These are phyloP conservation scores for Strongylocentrotus purpuratus DNA, from an alignment of 35 echinoderm and acorn worm genomes.

Conservation along the genomic window DNA sequence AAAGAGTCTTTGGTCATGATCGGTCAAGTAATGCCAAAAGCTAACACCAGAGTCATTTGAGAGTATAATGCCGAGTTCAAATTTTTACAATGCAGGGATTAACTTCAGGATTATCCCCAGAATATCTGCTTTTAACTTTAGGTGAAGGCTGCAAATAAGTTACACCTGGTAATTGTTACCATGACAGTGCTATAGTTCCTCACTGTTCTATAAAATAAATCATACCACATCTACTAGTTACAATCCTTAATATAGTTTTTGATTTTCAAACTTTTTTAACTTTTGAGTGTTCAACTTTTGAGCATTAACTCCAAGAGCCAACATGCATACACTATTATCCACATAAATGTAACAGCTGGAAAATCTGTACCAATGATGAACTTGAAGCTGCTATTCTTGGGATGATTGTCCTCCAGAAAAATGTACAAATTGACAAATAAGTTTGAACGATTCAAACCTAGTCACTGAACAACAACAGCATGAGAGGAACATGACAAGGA, in stretches of 20 bases:
- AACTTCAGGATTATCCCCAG: not conserved
- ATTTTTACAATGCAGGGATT: not conserved
- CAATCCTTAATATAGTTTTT: too few relatives aligned
- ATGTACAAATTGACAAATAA: constrained; percentile 19
- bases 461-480: not conserved
- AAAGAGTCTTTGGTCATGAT: not conserved
- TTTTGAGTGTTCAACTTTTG: too few relatives aligned
- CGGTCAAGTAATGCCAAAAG: not conserved
- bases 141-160: too few relatives aligned
- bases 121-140: not conserved
- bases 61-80: not conserved
- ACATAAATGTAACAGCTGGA: not conserved
- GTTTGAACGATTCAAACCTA: not conserved
- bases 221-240: too few relatives aligned
- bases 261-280: too few relatives aligned
- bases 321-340: too few relatives aligned
- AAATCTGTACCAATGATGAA: not conserved
- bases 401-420: constrained; percentile 1
- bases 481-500: not conserved
- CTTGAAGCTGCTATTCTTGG: not conserved
- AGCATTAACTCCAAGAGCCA: too few relatives aligned
- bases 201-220: too few relatives aligned
- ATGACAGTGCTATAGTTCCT: too few relatives aligned
- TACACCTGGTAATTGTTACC: too few relatives aligned
- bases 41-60: not conserved